Evolutionary conservation across 2,797 vertebrate species (phyloP).

Genomic region (Melanotaenia trifasciata): DNA sequence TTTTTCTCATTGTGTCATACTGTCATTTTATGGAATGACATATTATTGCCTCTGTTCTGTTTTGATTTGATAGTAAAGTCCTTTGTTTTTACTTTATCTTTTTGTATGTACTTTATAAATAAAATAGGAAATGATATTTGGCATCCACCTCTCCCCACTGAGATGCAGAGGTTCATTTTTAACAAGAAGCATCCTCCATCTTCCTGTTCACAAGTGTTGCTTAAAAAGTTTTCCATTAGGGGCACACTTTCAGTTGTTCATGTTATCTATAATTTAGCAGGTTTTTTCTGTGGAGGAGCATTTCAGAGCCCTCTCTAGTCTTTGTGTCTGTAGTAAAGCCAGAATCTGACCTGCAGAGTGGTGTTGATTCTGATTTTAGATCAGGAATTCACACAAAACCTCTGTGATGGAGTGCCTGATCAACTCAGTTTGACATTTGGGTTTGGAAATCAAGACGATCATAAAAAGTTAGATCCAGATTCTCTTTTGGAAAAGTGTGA

Average conservation of each 20-base stretch:
- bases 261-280: constrained; percentile 65
- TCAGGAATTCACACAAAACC: constrained; percentile 32
- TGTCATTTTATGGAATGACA: neutral
- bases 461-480: constrained; percentile 1
- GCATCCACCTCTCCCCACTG: constrained; percentile 5
- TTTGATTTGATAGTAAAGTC: neutral
- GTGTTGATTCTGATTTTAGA: constrained; percentile 52
- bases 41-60: neutral
- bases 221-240: constrained; percentile 62
- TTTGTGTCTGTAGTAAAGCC: constrained; percentile 24
- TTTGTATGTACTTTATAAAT: constrained; percentile 9
- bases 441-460: constrained; percentile 12
- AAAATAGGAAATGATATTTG: constrained; percentile 67
- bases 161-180: constrained; percentile 22
- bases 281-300: constrained; percentile 25
- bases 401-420: constrained; percentile 34
- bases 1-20: no score
- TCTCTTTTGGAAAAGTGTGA: neutral
- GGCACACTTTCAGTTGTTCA: constrained; percentile 49
- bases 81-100: neutral
- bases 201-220: constrained; percentile 6
- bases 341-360: constrained; percentile 7
- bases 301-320: constrained; percentile 1
- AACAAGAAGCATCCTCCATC: neutral
- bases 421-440: constrained; percentile 44